Conservation (phyloP, 2,888 invertebrate genomes). For the Melanchra persicariae region DNA sequence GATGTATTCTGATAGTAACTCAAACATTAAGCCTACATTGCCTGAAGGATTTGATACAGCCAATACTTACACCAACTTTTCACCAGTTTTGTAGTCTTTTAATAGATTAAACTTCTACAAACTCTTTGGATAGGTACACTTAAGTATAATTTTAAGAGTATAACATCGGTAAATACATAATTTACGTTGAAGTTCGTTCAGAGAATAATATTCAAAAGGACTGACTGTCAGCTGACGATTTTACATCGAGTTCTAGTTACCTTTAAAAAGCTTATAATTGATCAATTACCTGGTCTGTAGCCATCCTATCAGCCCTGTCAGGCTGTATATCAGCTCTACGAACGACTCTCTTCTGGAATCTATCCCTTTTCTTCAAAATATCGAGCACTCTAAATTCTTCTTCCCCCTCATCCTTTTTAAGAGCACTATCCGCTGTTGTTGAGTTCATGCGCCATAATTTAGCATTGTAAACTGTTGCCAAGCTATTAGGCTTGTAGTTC, state of each 20-base stretch:
- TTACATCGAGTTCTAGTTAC: not conserved
- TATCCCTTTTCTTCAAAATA: slow-evolving; percentile 84
- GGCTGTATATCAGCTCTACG: slow-evolving; percentile 82
- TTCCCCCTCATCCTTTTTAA: slow-evolving; percentile 78
- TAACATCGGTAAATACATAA: no score
- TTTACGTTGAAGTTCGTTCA: no score
- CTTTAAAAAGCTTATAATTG: not conserved
- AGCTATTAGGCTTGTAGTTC: slow-evolving; percentile 75
- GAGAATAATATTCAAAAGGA: no score
- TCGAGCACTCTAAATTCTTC: slow-evolving; percentile 90
- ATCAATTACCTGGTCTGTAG: slow-evolving; percentile 82
- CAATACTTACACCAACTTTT: no score
- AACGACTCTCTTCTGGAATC: slow-evolving; percentile 71
- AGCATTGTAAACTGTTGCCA: slow-evolving; percentile 72
- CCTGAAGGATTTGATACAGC: no score
- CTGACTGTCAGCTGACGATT: slow-evolving; percentile 19
- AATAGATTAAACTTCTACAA: no score
- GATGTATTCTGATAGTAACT: no score
- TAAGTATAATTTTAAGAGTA: no score
- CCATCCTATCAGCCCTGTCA: slow-evolving; percentile 86
- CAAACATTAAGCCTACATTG: no score
- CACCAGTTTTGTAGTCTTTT: no score
- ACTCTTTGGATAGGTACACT: no score
- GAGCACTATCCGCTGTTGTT: slow-evolving; percentile 76
- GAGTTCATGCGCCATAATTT: slow-evolving; percentile 85